phyloP scores from a whole-genome alignment of 2,888 invertebrate species.

The Arctia plantaginis region DNA sequence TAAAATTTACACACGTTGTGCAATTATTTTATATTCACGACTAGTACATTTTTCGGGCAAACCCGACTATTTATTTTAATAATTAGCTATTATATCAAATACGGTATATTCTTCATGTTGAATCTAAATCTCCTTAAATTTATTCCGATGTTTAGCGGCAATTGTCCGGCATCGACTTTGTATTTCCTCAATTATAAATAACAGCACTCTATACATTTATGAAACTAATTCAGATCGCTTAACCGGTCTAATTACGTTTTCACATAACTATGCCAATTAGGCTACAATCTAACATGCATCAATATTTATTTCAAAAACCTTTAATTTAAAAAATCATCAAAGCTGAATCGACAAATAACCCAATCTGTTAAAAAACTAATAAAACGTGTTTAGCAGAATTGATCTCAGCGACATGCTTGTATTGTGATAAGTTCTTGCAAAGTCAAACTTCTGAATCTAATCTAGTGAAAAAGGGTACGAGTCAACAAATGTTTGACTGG shows the following conservation, averaged over 20 bases:
- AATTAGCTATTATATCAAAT: too few species aligned
- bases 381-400: too few species aligned
- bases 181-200: conserved; percentile 9
- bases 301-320: conserved; percentile 1
- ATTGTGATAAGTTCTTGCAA: too few species aligned
- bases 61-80: too few species aligned
- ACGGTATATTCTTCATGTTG: neutral
- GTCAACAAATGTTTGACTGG: too few species aligned
- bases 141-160: conserved; percentile 4
- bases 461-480: too few species aligned
- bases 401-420: too few species aligned
- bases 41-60: too few species aligned
- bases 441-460: too few species aligned
- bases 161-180: neutral
- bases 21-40: conserved; percentile 47
- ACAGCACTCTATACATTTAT: neutral
- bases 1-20: conserved; percentile 54
- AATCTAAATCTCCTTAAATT: neutral
- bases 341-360: too few species aligned
- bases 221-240: neutral
- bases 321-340: too few species aligned
- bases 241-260: conserved; percentile 8
- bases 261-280: neutral
- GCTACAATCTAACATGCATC: neutral
- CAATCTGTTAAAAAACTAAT: too few species aligned